phyloP scores from a whole-genome alignment of 2,113 vertebrate species.

The Pelecanoides urinatrix region DNA sequence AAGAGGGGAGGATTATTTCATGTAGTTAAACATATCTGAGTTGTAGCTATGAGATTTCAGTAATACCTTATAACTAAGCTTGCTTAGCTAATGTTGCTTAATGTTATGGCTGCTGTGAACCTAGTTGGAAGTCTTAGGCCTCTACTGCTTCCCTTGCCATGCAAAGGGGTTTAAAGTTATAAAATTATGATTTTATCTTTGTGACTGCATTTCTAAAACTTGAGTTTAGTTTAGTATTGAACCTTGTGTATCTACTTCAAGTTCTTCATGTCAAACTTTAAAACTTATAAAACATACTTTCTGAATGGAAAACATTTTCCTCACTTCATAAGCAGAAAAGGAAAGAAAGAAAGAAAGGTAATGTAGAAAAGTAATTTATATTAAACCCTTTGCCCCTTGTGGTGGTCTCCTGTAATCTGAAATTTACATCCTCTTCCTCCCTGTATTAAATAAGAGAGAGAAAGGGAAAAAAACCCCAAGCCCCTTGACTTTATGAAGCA shows the following conservation, averaged over 20 bases:
- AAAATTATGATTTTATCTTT: background rate
- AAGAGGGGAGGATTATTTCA: background rate
- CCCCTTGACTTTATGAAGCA: slow-evolving; percentile 68
- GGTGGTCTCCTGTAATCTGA: slow-evolving; percentile 73
- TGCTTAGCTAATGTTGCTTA: background rate
- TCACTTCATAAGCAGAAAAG: background rate
- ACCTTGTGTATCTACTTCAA: background rate
- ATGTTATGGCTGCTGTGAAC: background rate
- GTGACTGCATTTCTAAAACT: background rate
- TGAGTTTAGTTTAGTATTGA: background rate
- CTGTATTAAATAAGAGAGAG: background rate
- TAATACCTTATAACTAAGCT: background rate
- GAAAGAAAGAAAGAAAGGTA: slow-evolving; percentile 55
- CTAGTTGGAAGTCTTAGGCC: background rate
- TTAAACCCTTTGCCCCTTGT: slow-evolving; percentile 73
- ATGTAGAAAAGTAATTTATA: slow-evolving; percentile 76
- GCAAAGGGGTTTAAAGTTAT: background rate
- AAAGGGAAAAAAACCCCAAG: background rate
- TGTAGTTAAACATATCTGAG: background rate
- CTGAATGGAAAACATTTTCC: background rate
- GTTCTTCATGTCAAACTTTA: background rate
- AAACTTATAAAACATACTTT: background rate
- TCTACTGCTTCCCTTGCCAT: background rate
- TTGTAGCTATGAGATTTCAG: background rate
- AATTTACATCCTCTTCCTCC: slow-evolving; percentile 69